phyloP scores from a whole-genome alignment of 2,888 invertebrate species.

The Lutraria lutraria region DNA sequence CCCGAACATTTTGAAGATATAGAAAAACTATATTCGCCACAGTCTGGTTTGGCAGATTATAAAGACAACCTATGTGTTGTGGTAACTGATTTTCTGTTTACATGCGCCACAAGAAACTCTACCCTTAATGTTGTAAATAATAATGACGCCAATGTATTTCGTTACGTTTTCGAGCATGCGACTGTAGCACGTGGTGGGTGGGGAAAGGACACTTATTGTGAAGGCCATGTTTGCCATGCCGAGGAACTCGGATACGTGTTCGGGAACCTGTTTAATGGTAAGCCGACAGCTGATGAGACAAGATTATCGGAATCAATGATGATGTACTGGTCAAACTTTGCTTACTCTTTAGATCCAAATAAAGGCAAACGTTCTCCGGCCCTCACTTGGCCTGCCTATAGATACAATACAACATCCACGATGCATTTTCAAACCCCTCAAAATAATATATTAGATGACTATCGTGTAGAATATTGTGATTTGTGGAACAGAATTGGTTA shows the following conservation, averaged over 20 bases:
- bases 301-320: conserved; percentile 71
- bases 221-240: conserved; percentile 81
- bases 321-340: conserved; percentile 83
- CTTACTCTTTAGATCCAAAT: conserved; percentile 80
- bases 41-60: conserved; percentile 63
- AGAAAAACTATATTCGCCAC: conserved; percentile 70
- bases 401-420: conserved; percentile 52
- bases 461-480: conserved; percentile 71
- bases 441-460: conserved; percentile 62
- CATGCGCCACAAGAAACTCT: conserved; percentile 74
- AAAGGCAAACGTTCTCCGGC: conserved; percentile 50
- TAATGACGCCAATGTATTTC: conserved; percentile 54
- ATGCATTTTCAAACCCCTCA: conserved; percentile 75
- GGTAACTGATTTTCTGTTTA: conserved; percentile 79
- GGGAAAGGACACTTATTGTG: conserved; percentile 76
- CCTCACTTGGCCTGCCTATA: conserved; percentile 73
- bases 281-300: conserved; percentile 74
- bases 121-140: conserved; percentile 36
- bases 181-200: conserved; percentile 72
- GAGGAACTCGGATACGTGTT: conserved; percentile 79
- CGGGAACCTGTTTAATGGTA: conserved; percentile 63
- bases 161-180: conserved; percentile 79
- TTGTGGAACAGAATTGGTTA: conserved; percentile 80
- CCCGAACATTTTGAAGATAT: conserved; percentile 65
- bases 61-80: conserved; percentile 64